Base-by-base conservation (phyloP, 2,888 invertebrate species). In the Leptopterna dolabrata region DNA sequence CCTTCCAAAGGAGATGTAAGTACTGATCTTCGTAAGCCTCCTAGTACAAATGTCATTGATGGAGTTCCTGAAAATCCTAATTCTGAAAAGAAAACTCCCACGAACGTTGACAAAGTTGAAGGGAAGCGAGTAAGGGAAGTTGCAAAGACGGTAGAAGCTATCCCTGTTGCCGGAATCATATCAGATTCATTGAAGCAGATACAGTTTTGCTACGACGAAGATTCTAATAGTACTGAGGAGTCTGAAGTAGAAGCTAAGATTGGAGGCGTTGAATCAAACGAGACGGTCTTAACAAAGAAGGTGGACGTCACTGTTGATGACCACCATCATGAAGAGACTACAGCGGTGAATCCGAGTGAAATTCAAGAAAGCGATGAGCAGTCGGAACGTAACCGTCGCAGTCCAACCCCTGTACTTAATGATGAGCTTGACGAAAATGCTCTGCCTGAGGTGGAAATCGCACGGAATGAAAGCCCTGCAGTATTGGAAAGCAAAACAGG, bases 151-250 rank as follows among this genome's bases (percentile, higher is more conserved):
- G 55, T 24, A 36, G 78, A 63, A n/a, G 76, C 63, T 30, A 41
- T 76, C 30, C 19, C 55, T 36, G 86, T 73, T 29, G n/a, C 51
- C 24, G 78, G 29, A 47, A 70, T 63, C 7, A 70, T 87, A 13
- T 87, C 87, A n/a, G 87, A 87, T 16, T 87, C 87, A 3, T 43
- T 87, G 27, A 87, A 87, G 19, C 41, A 27, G 14, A 87, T 87
- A 73, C 87, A 80, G 70, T 55, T 84, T 45, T 84, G 84, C 41
- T 87, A 87, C 47, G 85, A 87, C 47, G 84, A 85, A 45, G 87
- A 70, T 30, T 87, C 87, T 6, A 82, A 80, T 16, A 82, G 76
- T 47, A 55, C 71, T 16, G 70, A 81, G 30, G 78, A 24, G 1
- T 84, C 84, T 9, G 83, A 43, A 30, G 81, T 29, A 29, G 45